Conservation (phyloP, 2,113 vertebrate species). For the Scomber colias region DNA sequence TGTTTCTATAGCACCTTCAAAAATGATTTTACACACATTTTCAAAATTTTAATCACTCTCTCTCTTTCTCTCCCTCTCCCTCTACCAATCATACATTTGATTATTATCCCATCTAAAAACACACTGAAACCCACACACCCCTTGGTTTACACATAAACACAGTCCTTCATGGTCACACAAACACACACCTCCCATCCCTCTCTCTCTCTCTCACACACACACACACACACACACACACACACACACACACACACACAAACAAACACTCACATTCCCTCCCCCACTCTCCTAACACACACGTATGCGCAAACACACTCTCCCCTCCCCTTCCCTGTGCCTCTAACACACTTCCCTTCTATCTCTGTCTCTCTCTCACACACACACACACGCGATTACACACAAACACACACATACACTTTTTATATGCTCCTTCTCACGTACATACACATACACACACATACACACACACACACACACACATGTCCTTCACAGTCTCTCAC, state of each 20-base stretch:
- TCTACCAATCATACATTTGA: slow-evolving; percentile 44
- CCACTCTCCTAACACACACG: slow-evolving; percentile 72
- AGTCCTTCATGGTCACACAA: slow-evolving; percentile 40
- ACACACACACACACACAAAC: slow-evolving; percentile 62
- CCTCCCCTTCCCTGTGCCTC: slow-evolving; percentile 76
- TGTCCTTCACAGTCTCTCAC: slow-evolving; percentile 72
- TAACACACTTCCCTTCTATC: slow-evolving; percentile 80
- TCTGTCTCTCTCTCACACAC: slow-evolving; percentile 37
- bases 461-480: slow-evolving; percentile 55
- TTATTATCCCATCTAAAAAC: slow-evolving; percentile 51
- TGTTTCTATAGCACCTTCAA: slow-evolving; percentile 36
- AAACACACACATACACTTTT: slow-evolving; percentile 50
- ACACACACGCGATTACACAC: slow-evolving; percentile 13
- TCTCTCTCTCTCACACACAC: slow-evolving; percentile 21
- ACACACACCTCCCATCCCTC: slow-evolving; percentile 49
- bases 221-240: slow-evolving; percentile 3
- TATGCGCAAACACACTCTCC: slow-evolving; percentile 74
- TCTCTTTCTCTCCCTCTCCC: slow-evolving; percentile 9
- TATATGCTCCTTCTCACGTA: slow-evolving; percentile 56
- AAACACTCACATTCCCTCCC: slow-evolving; percentile 68
- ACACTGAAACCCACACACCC: slow-evolving; percentile 56
- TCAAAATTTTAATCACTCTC: background rate
- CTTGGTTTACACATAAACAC: slow-evolving; percentile 64
- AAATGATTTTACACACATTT: slow-evolving; percentile 29
- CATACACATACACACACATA: background rate